A percentile compares a stretch with the other conserved stretches of the same genome.
Conservation (phyloP, 2,888 invertebrate genomes). For the Drosophila meridionalis region DNA sequence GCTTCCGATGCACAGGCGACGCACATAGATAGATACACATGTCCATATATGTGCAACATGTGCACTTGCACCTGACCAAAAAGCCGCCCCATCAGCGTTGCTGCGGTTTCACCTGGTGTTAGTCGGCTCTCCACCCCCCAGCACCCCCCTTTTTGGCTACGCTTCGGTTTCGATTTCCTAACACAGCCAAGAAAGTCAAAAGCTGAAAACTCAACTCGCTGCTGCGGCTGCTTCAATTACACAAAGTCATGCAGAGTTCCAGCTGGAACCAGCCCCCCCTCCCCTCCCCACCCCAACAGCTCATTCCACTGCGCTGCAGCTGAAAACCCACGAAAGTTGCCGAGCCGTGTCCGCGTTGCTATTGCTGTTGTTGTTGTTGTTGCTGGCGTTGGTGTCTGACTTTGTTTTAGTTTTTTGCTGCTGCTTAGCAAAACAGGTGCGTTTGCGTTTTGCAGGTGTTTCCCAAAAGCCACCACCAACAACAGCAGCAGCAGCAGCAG, state of each 20-base stretch:
- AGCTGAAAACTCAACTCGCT: slow-evolving; percentile 45
- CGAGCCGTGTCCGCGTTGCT: slow-evolving; percentile 73
- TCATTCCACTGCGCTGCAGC: slow-evolving; percentile 10
- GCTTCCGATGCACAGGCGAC: slow-evolving; percentile 56
- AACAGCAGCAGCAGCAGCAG: slow-evolving; percentile 21
- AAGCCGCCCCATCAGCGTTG: slow-evolving; percentile 19
- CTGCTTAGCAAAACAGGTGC: slow-evolving; percentile 82
- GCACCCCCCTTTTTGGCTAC: slow-evolving; percentile 27
- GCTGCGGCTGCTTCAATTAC: slow-evolving; percentile 75
- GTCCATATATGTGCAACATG: slow-evolving; percentile 43
- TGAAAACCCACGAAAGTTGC: slow-evolving; percentile 65
- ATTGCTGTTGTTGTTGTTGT: slow-evolving; percentile 47
- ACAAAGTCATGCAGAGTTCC: slow-evolving; percentile 72
- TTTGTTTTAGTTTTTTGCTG: slow-evolving; percentile 75
- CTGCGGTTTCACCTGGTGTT: slow-evolving; percentile 44
- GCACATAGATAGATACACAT: slow-evolving; percentile 1
- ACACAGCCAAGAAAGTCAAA: slow-evolving; percentile 67
- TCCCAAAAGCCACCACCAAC: slow-evolving; percentile 76
- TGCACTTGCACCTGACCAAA: slow-evolving; percentile 67
- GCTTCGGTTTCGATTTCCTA: slow-evolving; percentile 77
- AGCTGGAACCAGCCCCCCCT: slow-evolving; percentile 26
- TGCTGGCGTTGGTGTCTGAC: slow-evolving; percentile 70
- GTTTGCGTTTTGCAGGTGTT: slow-evolving; percentile 83
- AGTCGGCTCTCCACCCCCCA: background rate
- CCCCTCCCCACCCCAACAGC: background rate